Base-by-base conservation (phyloP, 2,797 vertebrate genomes). In the Crax fasciolata region DNA sequence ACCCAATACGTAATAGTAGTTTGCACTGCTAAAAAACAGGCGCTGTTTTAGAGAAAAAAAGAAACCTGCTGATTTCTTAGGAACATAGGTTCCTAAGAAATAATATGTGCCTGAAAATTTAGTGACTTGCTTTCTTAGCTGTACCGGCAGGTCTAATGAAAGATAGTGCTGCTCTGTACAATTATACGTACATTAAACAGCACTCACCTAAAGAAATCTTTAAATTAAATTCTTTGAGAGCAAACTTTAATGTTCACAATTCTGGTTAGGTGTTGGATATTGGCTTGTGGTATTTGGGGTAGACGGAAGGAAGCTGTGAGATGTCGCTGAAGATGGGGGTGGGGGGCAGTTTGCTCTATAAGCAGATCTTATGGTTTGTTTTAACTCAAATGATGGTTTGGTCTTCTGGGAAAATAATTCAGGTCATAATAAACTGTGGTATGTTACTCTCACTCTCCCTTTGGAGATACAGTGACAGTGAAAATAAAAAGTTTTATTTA, bases 401-500 rank as follows among this genome's bases (percentile, higher is more conserved):
- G 84, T 71, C 89, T 94, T 84, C 52, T 90, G 78, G 73, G 90
- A 95, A 89, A 49, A 81, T 89, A 87, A 83, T 63, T 74, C n/a
- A 54, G 51, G 41, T 87, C 91, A 68, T 44, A 83, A 78, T 80
- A 94, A 96, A 89, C 84, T 91, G 89, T 30, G 24, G 71, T 62
- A 49, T 35, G 78, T 90, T 77, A 68, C 52, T 94, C 32, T 94
- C 77, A n/a, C 90, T 84, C 84, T 94, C 59, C 76, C 87, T 92
- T 89, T 81, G 81, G 92, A 96, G 91, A 94, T 46, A 68, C 73
- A 55, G 70, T 73, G 84, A 94, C 80, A 92, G 77, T 90, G 90
- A 89, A 97, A 95, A 97, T 86, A 89, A 89, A 90, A 73, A 44
- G 41, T 81, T 93, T 96, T 94, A 84, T 95, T 96, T 96, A 95